These are phyloP conservation scores for Synergus itoensis DNA, from an alignment of 2,888 invertebrate genomes.

Conservation along the genomic window DNA sequence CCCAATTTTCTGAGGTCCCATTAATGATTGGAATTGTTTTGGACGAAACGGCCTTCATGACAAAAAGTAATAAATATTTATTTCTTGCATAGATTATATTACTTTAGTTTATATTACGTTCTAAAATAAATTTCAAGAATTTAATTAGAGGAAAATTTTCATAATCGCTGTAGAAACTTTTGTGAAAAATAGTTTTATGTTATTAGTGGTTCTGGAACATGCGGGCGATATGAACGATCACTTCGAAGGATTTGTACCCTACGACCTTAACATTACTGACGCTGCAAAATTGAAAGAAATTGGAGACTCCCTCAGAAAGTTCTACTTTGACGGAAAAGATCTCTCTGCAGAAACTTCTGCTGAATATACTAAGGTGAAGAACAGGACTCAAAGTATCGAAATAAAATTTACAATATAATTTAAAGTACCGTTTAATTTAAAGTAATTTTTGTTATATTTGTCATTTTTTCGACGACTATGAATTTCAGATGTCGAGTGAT, in stretches of 20 bases:
- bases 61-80: conserved; percentile 57
- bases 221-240: conserved; percentile 65
- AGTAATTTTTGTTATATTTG: not conserved
- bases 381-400: not conserved
- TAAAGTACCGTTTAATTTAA: not conserved
- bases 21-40: conserved; percentile 64
- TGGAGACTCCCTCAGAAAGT: conserved; percentile 64
- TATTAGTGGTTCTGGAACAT: conserved; percentile 60
- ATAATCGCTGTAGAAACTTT: not conserved
- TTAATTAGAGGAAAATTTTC: too few relatives aligned
- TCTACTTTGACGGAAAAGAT: conserved; percentile 68
- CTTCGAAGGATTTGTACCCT: conserved; percentile 69
- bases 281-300: conserved; percentile 53
- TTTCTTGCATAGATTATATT: conserved; percentile 10
- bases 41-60: conserved; percentile 64
- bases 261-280: conserved; percentile 70
- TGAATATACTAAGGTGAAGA: conserved; percentile 56
- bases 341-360: conserved; percentile 60
- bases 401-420: not conserved
- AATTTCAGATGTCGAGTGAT: conserved; percentile 65
- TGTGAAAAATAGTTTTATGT: conserved; percentile 41
- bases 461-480: not conserved
- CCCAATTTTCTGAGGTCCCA: conserved; percentile 69
- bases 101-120: not conserved
- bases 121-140: too few relatives aligned